Evolutionary conservation across 2,888 invertebrate genomes (phyloP).

Genomic region (Miltochrista miniata): DNA sequence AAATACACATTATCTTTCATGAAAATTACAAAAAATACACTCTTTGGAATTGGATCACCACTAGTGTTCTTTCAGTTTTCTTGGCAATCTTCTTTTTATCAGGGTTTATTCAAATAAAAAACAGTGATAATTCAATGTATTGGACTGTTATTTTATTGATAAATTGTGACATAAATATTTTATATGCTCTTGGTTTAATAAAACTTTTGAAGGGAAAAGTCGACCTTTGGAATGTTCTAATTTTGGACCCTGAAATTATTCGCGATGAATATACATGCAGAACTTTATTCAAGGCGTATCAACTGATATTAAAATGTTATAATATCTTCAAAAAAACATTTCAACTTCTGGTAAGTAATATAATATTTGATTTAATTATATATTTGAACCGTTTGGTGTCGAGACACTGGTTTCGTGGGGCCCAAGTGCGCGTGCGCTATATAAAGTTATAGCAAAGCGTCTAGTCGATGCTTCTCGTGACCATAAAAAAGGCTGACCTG

Average conservation of each 20-base stretch:
- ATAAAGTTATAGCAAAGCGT: too few relatives aligned
- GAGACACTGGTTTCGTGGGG: too few relatives aligned
- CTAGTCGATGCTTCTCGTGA: too few relatives aligned
- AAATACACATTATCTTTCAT: not conserved
- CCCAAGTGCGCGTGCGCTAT: too few relatives aligned
- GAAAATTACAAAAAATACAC: not conserved
- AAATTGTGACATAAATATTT: conserved; percentile 4
- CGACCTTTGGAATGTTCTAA: conserved; percentile 5
- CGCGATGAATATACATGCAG: not conserved
- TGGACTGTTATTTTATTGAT: not conserved
- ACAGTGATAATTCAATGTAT: not conserved
- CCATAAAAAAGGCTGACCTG: too few relatives aligned
- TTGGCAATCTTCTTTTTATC: not conserved
- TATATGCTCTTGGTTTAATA: conserved; percentile 9
- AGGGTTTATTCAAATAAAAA: not conserved
- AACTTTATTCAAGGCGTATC: not conserved
- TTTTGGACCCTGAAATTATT: not conserved
- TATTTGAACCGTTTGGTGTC: too few relatives aligned
- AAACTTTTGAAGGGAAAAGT: conserved; percentile 10
- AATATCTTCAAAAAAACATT: not conserved
- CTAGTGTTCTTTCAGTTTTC: not conserved
- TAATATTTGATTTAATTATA: too few relatives aligned
- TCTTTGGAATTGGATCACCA: not conserved
- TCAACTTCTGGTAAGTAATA: not conserved
- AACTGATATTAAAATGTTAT: conserved; percentile 1